Base-by-base conservation (phyloP, 2,797 vertebrate genomes). In the Carduelis carduelis region DNA sequence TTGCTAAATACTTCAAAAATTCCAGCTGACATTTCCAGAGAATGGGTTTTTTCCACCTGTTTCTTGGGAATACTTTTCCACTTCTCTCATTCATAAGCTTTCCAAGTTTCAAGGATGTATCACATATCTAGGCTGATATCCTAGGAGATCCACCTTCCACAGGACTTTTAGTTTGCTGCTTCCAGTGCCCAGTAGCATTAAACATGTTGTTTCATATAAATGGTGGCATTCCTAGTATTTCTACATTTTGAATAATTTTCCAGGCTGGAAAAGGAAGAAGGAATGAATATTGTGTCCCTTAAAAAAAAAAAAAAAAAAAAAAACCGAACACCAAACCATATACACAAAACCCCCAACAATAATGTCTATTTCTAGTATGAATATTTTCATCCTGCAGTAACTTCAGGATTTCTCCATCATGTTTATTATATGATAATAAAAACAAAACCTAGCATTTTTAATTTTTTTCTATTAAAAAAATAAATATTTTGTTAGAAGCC, bases 401-500 rank as follows among this genome's bases (percentile, higher is more conserved):
- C 84, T 71, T 8, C n/a, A 82, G 22, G 52, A 74, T 13, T 52
- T 74, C 17, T 46, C 14, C 20, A 39, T 43, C 34, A 35, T 17
- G 6, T 44, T 74, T 64, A 14, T 50, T 56, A 56, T 6, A 4
- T 5, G 8, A n/a, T n/a, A n/a, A n/a, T n/a, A n/a, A n/a, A n/a
- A n/a, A 30, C 4, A 71, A 82, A 50, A 2, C 0, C 4, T 3
- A 32, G 7, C 3, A 3, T 0, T 34, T 57, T 39, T 1, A 19
- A 8, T 1, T 7, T 1, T 64, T 55, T 69, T 41, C 18, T 35
- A 9, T 64, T 60, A 75, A 27, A 68, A 77, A 71, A 83, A 81
- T 37, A 3, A 5, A 2, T 39, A 39, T 39, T 14, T 49, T 65
- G 10, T 44, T 32, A 66, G 41, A 39, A 66, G 28, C 8, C 63